A percentile compares a stretch with the other conserved stretches of the same genome.
These are phyloP conservation scores for Piprites chloris DNA, from an alignment of 2,113 vertebrate genomes.

Conservation along the genomic window DNA sequence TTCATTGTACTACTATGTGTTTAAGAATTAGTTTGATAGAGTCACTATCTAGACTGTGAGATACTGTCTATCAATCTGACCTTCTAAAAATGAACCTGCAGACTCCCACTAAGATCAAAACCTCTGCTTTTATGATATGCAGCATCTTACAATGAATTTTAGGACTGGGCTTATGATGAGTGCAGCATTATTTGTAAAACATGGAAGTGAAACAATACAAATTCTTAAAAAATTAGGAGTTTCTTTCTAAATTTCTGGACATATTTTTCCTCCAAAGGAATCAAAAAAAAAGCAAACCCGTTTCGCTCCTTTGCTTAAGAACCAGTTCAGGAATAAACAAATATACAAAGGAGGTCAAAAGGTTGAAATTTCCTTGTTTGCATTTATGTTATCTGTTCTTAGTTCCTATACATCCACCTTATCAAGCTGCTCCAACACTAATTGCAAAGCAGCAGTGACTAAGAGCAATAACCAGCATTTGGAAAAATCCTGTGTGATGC, in stretches of 20 bases:
- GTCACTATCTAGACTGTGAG: constrained; percentile 58
- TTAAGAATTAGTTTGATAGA: constrained; percentile 71
- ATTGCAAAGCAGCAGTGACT: constrained; percentile 53
- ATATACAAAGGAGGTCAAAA: constrained; percentile 50
- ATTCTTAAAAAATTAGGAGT: not conserved
- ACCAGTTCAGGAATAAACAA: constrained; percentile 59
- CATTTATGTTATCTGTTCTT: constrained; percentile 69
- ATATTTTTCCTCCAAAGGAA: not conserved
- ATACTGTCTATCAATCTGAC: constrained; percentile 65
- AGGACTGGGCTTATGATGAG: not conserved
- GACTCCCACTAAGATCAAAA: constrained; percentile 32
- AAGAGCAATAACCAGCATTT: constrained; percentile 51
- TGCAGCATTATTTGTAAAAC: not conserved
- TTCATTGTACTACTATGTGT: constrained; percentile 65
- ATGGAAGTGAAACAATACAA: not conserved
- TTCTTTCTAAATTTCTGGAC: not conserved
- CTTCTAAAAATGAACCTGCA: constrained; percentile 57
- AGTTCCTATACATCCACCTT: constrained; percentile 67
- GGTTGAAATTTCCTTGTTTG: constrained; percentile 65
- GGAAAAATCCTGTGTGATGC: constrained; percentile 20
- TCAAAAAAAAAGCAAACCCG: not conserved
- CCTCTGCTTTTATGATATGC: not conserved
- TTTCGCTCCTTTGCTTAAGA: constrained; percentile 36
- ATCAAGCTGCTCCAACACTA: constrained; percentile 66
- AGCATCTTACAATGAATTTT: not conserved